These are phyloP conservation scores for Brachyhypopomus gauderio DNA, from an alignment of 2,113 vertebrate species.

Conservation along the genomic window DNA sequence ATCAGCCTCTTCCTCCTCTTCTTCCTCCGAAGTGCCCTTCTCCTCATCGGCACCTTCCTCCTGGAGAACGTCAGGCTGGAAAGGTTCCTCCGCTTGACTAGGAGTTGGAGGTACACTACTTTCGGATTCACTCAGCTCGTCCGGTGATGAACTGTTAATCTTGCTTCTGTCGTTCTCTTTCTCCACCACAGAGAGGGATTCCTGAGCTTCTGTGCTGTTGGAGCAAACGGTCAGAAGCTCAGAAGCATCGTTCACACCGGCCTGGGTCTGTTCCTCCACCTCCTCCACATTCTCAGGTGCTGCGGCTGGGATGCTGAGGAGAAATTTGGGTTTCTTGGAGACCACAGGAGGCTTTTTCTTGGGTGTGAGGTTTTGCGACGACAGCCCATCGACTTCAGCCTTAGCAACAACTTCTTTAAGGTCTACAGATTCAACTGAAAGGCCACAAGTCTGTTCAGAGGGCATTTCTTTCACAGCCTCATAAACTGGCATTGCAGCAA, in stretches of 20 bases:
- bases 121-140: conserved; percentile 68
- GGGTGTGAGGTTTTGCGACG: conserved; percentile 64
- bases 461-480: background rate
- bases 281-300: conserved; percentile 37
- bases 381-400: conserved; percentile 40
- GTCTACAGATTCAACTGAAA: conserved; percentile 38
- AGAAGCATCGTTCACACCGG: background rate
- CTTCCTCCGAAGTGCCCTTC: conserved; percentile 60
- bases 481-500: conserved; percentile 29
- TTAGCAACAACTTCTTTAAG: conserved; percentile 13
- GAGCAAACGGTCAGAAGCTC: background rate
- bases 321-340: conserved; percentile 91
- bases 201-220: conserved; percentile 49
- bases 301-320: conserved; percentile 73
- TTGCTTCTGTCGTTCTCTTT: conserved; percentile 64
- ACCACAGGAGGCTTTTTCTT: conserved; percentile 87
- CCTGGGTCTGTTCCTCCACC: conserved; percentile 18
- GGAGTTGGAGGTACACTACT: conserved; percentile 60
- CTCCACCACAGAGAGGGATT: conserved; percentile 53
- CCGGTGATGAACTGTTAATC: conserved; percentile 66
- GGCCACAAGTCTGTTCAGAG: conserved; percentile 36
- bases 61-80: background rate
- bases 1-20: conserved; percentile 46
- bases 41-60: conserved; percentile 64
- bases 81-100: conserved; percentile 52